Conservation (phyloP, 2,888 invertebrate species). For the Mayetiola destructor region DNA sequence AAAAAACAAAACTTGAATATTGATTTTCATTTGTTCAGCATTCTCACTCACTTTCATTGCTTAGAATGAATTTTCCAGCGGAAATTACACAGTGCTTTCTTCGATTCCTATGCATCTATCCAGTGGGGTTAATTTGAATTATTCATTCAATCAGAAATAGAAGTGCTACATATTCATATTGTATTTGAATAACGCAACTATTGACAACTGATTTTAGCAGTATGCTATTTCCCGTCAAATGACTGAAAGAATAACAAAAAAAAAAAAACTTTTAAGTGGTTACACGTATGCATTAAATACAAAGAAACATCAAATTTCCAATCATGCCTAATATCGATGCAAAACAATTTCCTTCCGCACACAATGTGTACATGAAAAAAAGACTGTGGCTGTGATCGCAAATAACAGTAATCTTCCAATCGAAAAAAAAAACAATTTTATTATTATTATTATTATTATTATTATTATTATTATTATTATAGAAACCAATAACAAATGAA, state of each 20-base stretch:
- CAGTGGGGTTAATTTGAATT: slow-evolving; percentile 1
- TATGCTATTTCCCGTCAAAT: not conserved
- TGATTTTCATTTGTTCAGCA: not conserved
- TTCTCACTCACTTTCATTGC: not conserved
- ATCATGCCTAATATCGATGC: not conserved
- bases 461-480: no score
- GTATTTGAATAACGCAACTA: not conserved
- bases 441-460: not conserved
- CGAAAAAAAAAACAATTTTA: slow-evolving; percentile 9
- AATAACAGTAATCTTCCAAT: no score
- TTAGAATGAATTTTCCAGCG: slow-evolving; percentile 1
- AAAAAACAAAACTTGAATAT: not conserved
- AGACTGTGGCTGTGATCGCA: no score
- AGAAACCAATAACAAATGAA: slow-evolving; percentile 13
- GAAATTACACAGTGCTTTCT: slow-evolving; percentile 2
- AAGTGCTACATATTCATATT: slow-evolving; percentile 2
- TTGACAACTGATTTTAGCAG: not conserved
- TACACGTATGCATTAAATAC: not conserved
- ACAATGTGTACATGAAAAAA: no score
- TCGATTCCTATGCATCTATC: slow-evolving; percentile 9
- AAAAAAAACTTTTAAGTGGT: not conserved
- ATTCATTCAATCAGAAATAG: not conserved
- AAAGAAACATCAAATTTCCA: not conserved
- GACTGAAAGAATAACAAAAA: not conserved
- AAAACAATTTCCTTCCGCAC: no score